These are phyloP conservation scores for Coremacera marginata DNA, from an alignment of 2,888 invertebrate genomes.

Conservation along the genomic window DNA sequence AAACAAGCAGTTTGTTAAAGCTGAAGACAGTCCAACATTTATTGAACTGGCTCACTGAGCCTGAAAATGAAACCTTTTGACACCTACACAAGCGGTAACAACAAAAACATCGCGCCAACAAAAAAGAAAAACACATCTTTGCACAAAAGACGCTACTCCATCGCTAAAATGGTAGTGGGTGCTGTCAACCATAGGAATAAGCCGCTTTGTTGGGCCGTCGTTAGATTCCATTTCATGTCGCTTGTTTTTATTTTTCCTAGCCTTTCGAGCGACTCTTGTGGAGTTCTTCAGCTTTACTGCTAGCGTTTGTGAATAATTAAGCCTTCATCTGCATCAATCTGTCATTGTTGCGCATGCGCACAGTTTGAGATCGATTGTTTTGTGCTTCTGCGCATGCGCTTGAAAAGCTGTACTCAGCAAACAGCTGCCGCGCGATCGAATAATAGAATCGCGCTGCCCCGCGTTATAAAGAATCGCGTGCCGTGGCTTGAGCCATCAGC, in stretches of 20 bases:
- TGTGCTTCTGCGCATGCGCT: conserved; percentile 58
- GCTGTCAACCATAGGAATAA: not conserved
- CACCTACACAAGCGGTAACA: not conserved
- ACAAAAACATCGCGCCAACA: not conserved
- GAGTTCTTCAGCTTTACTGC: not conserved
- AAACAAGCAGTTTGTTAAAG: not conserved
- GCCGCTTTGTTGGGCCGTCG: not conserved
- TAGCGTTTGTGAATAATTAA: conserved; percentile 59
- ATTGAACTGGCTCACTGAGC: not conserved
- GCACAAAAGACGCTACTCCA: not conserved
- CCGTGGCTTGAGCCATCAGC: not conserved
- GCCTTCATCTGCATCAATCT: conserved; percentile 56
- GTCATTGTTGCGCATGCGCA: conserved; percentile 58
- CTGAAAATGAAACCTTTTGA: not conserved
- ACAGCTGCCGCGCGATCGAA: not conserved
- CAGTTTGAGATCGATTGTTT: conserved; percentile 65
- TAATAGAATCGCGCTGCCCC: too few relatives aligned
- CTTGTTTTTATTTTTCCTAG: not conserved
- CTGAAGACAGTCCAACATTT: not conserved
- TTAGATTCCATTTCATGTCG: not conserved
- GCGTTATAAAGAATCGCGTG: conserved; percentile 23
- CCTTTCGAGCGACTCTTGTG: not conserved
- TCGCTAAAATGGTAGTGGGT: not conserved
- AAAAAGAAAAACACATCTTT: not conserved
- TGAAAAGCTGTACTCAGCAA: not conserved